Evolutionary conservation across 2,888 invertebrate species (phyloP).

Genomic region (Anodontia alba): DNA sequence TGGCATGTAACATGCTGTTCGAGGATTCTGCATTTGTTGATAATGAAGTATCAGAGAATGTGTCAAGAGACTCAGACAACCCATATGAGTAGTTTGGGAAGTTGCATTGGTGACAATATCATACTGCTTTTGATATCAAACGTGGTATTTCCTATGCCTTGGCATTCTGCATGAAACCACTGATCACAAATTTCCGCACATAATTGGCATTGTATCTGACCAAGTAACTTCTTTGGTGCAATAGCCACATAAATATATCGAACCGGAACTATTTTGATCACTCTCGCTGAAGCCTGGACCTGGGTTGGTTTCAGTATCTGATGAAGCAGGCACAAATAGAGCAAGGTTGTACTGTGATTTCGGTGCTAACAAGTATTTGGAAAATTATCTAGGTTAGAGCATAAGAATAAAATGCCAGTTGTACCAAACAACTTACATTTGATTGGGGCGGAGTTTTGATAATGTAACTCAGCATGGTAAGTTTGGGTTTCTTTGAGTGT

Average conservation of each 20-base stretch:
- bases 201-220: neutral
- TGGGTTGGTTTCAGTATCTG: neutral
- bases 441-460: too few species aligned
- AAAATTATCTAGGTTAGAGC: too few species aligned
- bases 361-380: too few species aligned
- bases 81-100: neutral
- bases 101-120: neutral
- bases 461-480: too few species aligned
- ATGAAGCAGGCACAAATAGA: too few species aligned
- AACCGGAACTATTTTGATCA: neutral
- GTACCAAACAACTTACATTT: too few species aligned
- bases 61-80: neutral
- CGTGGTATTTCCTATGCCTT: neutral
- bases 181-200: neutral
- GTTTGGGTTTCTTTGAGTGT: too few species aligned
- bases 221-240: neutral
- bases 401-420: too few species aligned
- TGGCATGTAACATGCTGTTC: neutral
- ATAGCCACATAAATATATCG: neutral
- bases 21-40: neutral
- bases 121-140: neutral
- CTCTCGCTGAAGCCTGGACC: neutral
- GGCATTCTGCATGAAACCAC: neutral
- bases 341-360: too few species aligned
- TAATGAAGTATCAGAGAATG: neutral